Conservation (phyloP, 1,140 invertebrate species). For the Caerostris darwini region DNA sequence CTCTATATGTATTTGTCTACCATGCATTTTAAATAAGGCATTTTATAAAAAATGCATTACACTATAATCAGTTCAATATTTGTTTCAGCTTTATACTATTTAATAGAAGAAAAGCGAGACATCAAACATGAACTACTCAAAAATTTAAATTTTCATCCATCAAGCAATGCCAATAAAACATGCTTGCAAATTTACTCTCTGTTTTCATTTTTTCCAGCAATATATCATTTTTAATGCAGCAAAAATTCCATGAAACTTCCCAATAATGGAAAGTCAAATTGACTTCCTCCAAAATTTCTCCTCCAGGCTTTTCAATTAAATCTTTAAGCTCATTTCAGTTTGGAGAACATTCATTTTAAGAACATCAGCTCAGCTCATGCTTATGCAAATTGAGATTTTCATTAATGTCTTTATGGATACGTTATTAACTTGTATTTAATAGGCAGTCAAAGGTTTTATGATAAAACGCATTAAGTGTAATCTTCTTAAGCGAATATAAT, state of each 20-base stretch:
- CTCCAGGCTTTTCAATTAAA: conserved; percentile 9
- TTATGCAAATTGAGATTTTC: conserved; percentile 72
- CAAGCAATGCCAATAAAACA: background rate
- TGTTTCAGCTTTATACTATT: no score
- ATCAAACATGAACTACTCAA: background rate
- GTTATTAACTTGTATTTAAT: conserved; percentile 62
- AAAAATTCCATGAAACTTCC: background rate
- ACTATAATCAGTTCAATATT: no score
- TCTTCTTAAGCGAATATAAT: conserved; percentile 9
- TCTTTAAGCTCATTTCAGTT: conserved; percentile 13
- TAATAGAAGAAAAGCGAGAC: no score
- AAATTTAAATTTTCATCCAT: background rate
- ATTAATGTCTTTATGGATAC: conserved; percentile 29
- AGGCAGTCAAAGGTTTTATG: conserved; percentile 63
- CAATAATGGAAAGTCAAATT: background rate
- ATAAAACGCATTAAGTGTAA: conserved; percentile 62
- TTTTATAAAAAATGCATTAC: no score
- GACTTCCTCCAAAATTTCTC: background rate
- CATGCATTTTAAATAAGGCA: no score
- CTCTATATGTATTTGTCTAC: no score
- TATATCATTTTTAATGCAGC: background rate
- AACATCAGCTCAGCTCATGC: conserved; percentile 22
- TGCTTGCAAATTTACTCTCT: background rate
- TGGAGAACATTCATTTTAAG: conserved; percentile 35
- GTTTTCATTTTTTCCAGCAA: background rate